Percentiles rank a stretch among this genome's conserved stretches.
Conservation (phyloP, 2,113 vertebrate species). For the Pelvicachromis taeniatus region DNA sequence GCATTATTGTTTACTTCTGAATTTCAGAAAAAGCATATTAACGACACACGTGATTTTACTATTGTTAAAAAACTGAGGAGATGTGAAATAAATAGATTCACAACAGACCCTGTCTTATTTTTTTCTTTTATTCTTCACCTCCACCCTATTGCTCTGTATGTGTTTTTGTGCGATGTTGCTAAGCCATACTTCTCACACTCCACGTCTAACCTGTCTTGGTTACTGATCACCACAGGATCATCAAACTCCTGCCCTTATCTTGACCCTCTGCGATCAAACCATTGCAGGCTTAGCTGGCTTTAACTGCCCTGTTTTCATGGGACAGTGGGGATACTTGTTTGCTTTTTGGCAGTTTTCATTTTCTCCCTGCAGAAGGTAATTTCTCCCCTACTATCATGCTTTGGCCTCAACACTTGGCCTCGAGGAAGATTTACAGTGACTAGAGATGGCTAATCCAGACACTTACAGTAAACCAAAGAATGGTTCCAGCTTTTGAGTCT, state of each 20-base stretch:
- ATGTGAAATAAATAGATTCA: neutral
- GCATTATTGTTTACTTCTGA: neutral
- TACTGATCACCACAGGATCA: conserved; percentile 2
- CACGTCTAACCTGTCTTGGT: neutral
- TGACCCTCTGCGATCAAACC: neutral
- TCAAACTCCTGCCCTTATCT: neutral
- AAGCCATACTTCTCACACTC: neutral
- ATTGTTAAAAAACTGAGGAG: neutral
- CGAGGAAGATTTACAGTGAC: neutral
- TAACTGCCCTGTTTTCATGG: conserved; percentile 2
- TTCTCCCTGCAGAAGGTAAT: conserved; percentile 21
- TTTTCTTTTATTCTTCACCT: neutral
- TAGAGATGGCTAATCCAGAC: conserved; percentile 18
- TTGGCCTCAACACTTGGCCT: neutral
- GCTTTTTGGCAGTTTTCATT: conserved; percentile 24
- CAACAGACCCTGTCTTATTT: neutral
- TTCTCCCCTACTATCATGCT: conserved; percentile 14
- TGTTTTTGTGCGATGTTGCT: neutral
- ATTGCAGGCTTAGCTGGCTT: neutral
- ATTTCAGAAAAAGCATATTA: neutral
- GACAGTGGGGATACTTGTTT: conserved; percentile 15
- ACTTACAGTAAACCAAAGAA: conserved; percentile 15
- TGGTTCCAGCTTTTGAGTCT: neutral
- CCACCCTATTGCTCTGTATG: neutral
- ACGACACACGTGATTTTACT: neutral